Evolutionary conservation across 1,140 invertebrate genomes (phyloP), one percentile per base, ranked within the genome.

Genomic region (Theocolax elegans): DNA sequence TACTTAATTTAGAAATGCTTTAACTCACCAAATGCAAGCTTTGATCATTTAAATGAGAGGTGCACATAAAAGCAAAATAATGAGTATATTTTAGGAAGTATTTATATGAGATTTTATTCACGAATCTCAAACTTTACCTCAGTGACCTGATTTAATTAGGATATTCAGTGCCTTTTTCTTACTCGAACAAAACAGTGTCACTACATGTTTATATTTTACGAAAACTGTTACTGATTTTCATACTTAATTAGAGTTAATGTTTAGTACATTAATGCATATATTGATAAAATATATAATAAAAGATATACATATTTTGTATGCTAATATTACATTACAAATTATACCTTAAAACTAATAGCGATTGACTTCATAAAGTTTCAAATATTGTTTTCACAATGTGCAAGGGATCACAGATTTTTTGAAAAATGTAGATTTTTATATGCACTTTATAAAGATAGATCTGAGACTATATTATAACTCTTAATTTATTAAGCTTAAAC

Each of bases 111-210:
- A 60, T 68, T 35, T 44, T 60, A 19, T 51, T 27, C 3, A 49
- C 46, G 35, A 59, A 40, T 68, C 53, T 60, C 29, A 68, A 68
- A 60, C 54, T 49, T 65, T 73, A 75, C 58, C 68, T 38, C 29
- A 60, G 64, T 67, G 59, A 76, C 67, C 72, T 76, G 72, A 75
- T 64, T 15, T 58, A 44, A 51, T 12, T 67, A 66, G 25, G 42
- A 75, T 72, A 72, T 59, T 68, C 59, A 74, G 75, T 76, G 75
- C 72, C 75, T 76, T 71, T 54, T 62, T 69, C 49, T 60, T 54
- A 69, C 15, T 35, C 27, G 21, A 54, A 44, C 13, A 46, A 46
- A 58, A 27, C 58, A 60, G 25, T 62, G 46, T 62, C 49, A 69
- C 58, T 62, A 23, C 44, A 54, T 17, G 23, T 46, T 62, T 44